Percentiles rank a stretch among this genome's conserved stretches.
Conservation (phyloP, 1,140 invertebrate genomes). For the Achatina immaculata region DNA sequence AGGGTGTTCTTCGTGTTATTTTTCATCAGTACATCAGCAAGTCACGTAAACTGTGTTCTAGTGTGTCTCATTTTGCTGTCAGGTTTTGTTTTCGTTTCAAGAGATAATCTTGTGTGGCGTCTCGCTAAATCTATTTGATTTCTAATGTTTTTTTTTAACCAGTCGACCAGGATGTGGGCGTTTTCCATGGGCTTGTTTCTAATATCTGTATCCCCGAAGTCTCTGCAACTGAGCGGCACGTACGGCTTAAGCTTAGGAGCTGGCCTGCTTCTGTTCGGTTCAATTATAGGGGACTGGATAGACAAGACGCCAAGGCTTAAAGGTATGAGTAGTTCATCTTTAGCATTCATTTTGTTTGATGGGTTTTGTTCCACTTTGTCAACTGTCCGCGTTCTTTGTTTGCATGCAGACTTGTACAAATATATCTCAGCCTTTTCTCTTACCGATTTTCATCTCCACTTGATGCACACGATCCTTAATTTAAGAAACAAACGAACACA, state of each 20-base stretch:
- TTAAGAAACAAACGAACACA: neutral
- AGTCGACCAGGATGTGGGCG: constrained; percentile 75
- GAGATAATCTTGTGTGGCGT: neutral
- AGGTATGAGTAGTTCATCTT: constrained; percentile 60
- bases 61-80: neutral
- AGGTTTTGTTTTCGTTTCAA: neutral
- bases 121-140: neutral
- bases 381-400: neutral
- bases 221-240: constrained; percentile 70
- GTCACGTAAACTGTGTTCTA: too few species aligned
- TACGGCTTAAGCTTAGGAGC: constrained; percentile 71
- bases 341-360: too few species aligned
- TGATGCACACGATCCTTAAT: neutral
- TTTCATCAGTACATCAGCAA: too few species aligned
- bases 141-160: neutral
- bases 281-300: constrained; percentile 74
- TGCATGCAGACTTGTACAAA: neutral
- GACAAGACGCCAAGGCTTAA: constrained; percentile 71
- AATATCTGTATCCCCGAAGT: constrained; percentile 58
- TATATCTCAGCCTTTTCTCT: neutral
- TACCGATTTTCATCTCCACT: neutral
- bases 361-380: too few species aligned
- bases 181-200: constrained; percentile 75
- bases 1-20: too few species aligned
- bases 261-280: constrained; percentile 71